Base-by-base conservation (phyloP, 2,113 vertebrate genomes). In the Speoplatyrhinus poulsoni region DNA sequence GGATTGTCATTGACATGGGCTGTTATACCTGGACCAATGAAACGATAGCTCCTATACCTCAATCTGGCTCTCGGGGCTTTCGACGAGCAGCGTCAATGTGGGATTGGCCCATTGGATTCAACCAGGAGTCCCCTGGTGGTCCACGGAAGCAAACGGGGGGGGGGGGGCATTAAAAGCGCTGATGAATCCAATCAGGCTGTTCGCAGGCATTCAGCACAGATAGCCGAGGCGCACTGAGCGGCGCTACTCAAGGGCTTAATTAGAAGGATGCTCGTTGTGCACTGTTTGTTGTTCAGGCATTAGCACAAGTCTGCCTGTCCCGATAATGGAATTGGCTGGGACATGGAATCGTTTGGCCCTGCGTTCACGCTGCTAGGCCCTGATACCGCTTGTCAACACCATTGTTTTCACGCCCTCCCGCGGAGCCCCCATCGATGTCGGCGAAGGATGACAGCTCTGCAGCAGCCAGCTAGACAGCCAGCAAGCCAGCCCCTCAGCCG, bases 141-240 rank as follows among this genome's bases (percentile, higher is more conserved):
- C 84, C 54, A n/a, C 82, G 82, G 79, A 81, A 82, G 83, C 79
- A 81, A 83, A 80, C 26, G 26, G 26, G 77, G 77, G 77, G 72
- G 60, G 80, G 78, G 83, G 70, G 76, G 73, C 83, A 88, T 87
- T 90, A 82, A 86, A 84, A 85, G 83, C 75, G 75, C 82, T 81
- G 85, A 86, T 88, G 85, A 90, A 87, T 89, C 87, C 88, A 90
- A 87, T 91, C 89, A 87, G 85, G 48, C 83, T 77, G 84, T 89
- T 87, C 54, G 48, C 88, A 90, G 85, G 84, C 85, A 76, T 87
- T 83, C 87, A 83, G 66, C 85, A 74, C 76, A 82, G 85, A 81
- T 82, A 87, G 79, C 82, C 70, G n/a, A 26, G 33, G 66, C 71
- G 82, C 88, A 78, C 86, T 85, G 84, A 87, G 85, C 82, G 79